Evolutionary conservation across 2,888 invertebrate genomes (phyloP).

Genomic region (Megastigmus dorsalis): DNA sequence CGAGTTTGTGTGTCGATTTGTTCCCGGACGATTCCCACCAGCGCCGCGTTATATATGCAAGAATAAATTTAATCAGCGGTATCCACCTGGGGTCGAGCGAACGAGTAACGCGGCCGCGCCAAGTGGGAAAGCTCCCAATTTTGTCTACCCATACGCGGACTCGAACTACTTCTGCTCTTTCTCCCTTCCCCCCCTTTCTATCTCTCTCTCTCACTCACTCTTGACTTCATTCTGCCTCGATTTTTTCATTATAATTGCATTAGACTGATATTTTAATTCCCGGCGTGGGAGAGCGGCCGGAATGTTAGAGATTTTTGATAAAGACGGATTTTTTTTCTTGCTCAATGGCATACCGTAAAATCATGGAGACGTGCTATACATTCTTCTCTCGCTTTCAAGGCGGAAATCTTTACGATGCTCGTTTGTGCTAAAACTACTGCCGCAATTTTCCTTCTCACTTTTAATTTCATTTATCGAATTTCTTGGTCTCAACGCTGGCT

Average conservation of each 20-base stretch:
- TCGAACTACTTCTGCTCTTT: conserved; percentile 40
- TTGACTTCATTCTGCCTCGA: conserved; percentile 19
- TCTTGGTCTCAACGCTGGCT: too few relatives aligned
- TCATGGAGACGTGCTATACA: too few relatives aligned
- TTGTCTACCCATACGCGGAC: conserved; percentile 22
- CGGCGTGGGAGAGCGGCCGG: background rate
- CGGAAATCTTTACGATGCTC: too few relatives aligned
- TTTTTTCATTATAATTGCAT: conserved; percentile 40
- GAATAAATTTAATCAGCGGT: conserved; percentile 44
- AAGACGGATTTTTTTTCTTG: background rate
- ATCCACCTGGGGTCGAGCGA: conserved; percentile 53
- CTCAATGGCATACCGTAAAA: too few relatives aligned
- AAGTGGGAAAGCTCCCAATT: too few relatives aligned
- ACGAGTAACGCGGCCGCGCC: too few relatives aligned
- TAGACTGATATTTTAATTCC: conserved; percentile 22
- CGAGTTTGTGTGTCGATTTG: conserved; percentile 27
- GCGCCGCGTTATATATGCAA: conserved; percentile 40
- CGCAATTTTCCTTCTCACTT: too few relatives aligned
- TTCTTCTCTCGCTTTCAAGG: too few relatives aligned
- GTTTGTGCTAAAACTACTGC: too few relatives aligned
- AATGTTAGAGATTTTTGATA: conserved; percentile 8
- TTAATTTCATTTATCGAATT: too few relatives aligned
- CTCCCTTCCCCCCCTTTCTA: too few relatives aligned
- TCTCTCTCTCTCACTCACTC: too few relatives aligned
- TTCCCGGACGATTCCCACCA: conserved; percentile 31